phyloP scores from a whole-genome alignment of 2,797 vertebrate species.

The Jordanella pulchra region DNA sequence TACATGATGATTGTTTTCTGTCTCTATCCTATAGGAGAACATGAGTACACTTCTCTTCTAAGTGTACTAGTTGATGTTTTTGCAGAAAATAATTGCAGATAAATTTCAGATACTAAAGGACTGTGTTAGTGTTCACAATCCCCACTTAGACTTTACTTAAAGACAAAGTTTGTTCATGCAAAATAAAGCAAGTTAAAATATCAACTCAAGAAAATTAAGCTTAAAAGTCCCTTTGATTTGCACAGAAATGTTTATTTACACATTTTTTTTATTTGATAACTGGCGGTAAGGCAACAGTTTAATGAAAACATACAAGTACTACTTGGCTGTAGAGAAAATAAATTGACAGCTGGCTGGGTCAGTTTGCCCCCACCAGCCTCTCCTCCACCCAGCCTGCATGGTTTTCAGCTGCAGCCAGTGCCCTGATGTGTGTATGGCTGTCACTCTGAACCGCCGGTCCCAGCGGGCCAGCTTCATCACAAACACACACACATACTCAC shows the following conservation, averaged over 20 bases:
- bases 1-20: constrained; percentile 46
- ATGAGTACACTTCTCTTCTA: constrained; percentile 17
- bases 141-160: background rate
- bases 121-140: constrained; percentile 1
- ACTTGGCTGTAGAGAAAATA: background rate
- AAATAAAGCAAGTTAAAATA: background rate
- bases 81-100: too few relatives aligned
- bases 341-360: constrained; percentile 14
- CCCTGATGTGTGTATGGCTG: constrained; percentile 60
- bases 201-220: background rate
- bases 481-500: constrained; percentile 70
- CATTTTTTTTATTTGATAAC: background rate
- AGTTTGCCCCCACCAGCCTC: constrained; percentile 33
- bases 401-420: constrained; percentile 48
- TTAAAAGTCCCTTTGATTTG: background rate
- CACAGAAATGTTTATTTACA: background rate
- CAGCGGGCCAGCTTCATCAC: constrained; percentile 69
- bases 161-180: background rate
- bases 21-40: constrained; percentile 24
- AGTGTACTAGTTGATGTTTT: accelerated
- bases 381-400: constrained; percentile 31
- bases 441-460: constrained; percentile 70
- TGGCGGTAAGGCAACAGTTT: background rate
- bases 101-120: background rate
- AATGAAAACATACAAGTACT: background rate